Percentiles rank a stretch among this genome's conserved stretches.
phyloP scores from a whole-genome alignment of 1,140 invertebrate species.

The Geopemphigus sp. region DNA sequence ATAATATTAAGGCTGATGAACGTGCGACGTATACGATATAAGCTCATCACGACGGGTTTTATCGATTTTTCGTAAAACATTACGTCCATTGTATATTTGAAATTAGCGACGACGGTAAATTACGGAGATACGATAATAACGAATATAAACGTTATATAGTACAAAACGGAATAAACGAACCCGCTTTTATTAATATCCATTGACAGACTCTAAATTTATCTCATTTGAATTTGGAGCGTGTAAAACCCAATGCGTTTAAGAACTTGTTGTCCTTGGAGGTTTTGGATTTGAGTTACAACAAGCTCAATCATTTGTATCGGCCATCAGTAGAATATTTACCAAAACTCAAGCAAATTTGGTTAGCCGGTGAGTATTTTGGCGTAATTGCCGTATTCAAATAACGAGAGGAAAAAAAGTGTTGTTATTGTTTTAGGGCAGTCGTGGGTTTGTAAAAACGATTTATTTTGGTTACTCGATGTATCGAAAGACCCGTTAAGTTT shows the following conservation, averaged over 20 bases:
- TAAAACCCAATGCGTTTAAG: constrained; percentile 41
- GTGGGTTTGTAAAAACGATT: constrained; percentile 46
- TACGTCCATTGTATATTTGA: neutral
- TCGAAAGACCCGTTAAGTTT: neutral
- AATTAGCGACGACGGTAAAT: neutral
- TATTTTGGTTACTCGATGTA: constrained; percentile 45
- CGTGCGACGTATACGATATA: neutral
- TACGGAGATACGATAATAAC: neutral
- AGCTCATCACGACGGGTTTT: neutral
- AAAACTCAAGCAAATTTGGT: constrained; percentile 48
- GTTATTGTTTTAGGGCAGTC: constrained; percentile 42
- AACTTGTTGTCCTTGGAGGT: constrained; percentile 42
- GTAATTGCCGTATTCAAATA: neutral
- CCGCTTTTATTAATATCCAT: neutral
- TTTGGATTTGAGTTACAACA: constrained; percentile 51
- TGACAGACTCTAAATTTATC: constrained; percentile 50
- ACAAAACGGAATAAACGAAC: neutral
- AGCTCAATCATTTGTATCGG: constrained; percentile 36
- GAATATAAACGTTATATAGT: neutral
- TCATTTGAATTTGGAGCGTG: constrained; percentile 25
- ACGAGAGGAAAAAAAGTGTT: too few relatives aligned
- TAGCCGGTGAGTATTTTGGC: constrained; percentile 48
- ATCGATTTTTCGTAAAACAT: too few relatives aligned
- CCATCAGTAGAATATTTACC: constrained; percentile 11
- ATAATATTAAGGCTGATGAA: neutral